Evolutionary conservation across 2,888 invertebrate species (phyloP), one percentile per base, ranked within the genome.

Genomic region (Coenonympha arcania): DNA sequence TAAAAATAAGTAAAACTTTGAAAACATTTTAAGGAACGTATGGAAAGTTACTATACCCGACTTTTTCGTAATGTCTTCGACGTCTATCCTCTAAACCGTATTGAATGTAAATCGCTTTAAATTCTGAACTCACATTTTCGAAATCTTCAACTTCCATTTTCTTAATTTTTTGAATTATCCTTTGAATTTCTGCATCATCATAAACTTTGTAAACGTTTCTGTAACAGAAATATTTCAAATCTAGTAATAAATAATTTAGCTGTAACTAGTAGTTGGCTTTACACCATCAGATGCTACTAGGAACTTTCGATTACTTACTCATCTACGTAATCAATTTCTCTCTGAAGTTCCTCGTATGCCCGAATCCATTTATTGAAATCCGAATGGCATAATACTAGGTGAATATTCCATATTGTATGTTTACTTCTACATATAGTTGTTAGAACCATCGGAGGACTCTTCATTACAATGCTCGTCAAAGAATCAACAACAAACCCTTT

Each of bases 341-440:
- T 65, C 50, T 70, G 75, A 6, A 63, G 47, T 58, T 83, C 80
- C 42, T 85, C 85, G 48, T 76, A 74, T 2, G 64, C 49, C 53
- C 75, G 73, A 11, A 65, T 76, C 85, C 86, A 86, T 60, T 71
- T 79, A 20, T 52, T 39, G 51, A 84, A 81, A 57, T 82, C 85
- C 2, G 78, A 73, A 15, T 85, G 82, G 55, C 84, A 81, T 5
- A 86, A 55, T 9, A 85, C 61, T 1, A 85, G 66, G 57, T 85
- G 79, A 45, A 80, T 63, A 46, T 83, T 81, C 56, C 65, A 57
- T 56, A 85, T 78, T 6, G 52, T 63, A 16, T 56, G 64, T 57
- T 83, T 86, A 58, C 79, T 74, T 66, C 73, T 83, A 5, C 86
- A 66, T 16, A 80, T 46, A 9, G 79, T 76, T 0, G 73, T 74